Percentiles rank a stretch among this genome's conserved stretches.
phyloP scores from a whole-genome alignment of 2,797 vertebrate genomes.

The Phyllotis vaccarum region DNA sequence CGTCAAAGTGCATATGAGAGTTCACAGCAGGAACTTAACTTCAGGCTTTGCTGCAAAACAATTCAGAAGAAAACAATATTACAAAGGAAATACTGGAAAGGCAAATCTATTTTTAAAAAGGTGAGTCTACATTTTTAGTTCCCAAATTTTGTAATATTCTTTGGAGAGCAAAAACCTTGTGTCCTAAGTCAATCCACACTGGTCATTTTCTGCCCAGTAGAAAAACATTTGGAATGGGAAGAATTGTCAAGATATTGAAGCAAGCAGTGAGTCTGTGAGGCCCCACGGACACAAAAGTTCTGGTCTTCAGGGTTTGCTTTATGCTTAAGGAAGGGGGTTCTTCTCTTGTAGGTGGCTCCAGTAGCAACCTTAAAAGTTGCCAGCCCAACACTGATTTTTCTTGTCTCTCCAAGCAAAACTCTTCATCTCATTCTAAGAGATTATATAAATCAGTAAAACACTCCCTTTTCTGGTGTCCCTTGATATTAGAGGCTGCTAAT shows the following conservation, averaged over 20 bases:
- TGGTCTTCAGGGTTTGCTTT: neutral
- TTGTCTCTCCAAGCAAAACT: neutral
- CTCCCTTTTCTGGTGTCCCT: neutral
- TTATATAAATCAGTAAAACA: neutral
- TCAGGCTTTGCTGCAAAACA: neutral
- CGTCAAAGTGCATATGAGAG: neutral
- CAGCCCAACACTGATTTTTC: neutral
- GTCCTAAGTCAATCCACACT: neutral
- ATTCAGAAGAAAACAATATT: neutral
- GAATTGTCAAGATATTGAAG: neutral
- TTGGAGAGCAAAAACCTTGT: neutral
- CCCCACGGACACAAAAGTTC: neutral
- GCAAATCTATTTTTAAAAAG: neutral
- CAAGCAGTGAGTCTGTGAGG: neutral
- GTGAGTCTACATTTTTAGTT: neutral
- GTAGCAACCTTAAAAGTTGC: neutral
- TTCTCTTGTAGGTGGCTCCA: neutral
- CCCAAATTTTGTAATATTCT: neutral
- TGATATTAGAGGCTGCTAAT: neutral
- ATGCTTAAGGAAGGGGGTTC: neutral
- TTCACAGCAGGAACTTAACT: neutral
- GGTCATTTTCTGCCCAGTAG: neutral
- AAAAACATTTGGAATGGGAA: neutral
- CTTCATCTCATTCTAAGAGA: neutral
- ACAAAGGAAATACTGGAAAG: conserved; percentile 1